Evolutionary conservation across 2,888 invertebrate genomes (phyloP).

Genomic region (Lysandra coridon): DNA sequence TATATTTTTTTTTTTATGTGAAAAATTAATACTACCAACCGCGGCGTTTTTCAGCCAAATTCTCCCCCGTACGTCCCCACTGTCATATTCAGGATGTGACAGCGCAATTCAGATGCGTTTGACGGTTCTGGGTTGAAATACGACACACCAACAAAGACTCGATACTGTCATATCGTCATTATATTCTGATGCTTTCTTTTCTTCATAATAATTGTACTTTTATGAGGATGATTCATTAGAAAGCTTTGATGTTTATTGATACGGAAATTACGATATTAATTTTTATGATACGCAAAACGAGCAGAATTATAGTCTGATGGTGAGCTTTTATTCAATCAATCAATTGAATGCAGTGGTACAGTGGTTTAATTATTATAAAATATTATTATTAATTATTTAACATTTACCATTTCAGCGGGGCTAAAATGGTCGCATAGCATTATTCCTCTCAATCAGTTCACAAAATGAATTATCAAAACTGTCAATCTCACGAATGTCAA

Average conservation of each 20-base stretch:
- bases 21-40: not conserved
- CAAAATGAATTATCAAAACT: no score
- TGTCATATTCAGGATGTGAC: slow-evolving; percentile 63
- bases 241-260: slow-evolving; percentile 9
- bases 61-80: slow-evolving; percentile 43
- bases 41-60: slow-evolving; percentile 37
- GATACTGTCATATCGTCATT: slow-evolving; percentile 4
- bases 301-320: not conserved
- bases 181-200: not conserved
- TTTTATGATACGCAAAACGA: not conserved
- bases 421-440: no score
- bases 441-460: no score
- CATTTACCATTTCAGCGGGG: no score
- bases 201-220: not conserved
- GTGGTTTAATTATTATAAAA: no score
- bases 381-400: no score
- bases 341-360: no score
- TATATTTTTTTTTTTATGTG: no score
- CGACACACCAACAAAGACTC: slow-evolving; percentile 16
- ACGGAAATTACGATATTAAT: not conserved
- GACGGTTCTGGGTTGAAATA: slow-evolving; percentile 56
- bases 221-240: slow-evolving; percentile 10
- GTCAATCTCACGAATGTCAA: no score
- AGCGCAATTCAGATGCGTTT: slow-evolving; percentile 60
- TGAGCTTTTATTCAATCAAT: not conserved